Percentiles rank a stretch among this genome's conserved stretches.
phyloP scores from a whole-genome alignment of 2,113 vertebrate genomes.

The Anolis carolinensis region DNA sequence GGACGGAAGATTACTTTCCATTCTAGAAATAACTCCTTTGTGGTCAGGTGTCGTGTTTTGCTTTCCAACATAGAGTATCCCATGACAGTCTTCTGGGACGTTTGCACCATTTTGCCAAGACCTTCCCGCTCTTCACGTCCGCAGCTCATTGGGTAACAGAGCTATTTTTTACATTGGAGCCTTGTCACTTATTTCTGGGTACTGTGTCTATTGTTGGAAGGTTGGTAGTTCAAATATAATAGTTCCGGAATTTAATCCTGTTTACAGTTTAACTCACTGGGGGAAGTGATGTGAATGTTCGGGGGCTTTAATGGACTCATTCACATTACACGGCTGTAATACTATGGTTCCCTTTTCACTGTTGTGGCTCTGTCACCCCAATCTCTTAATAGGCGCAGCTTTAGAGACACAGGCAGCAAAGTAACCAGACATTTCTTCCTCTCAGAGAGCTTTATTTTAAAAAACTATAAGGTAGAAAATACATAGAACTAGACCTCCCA shows the following conservation, averaged over 20 bases:
- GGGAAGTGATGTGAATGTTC: background rate
- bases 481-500: too few relatives aligned
- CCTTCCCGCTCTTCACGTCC: too few relatives aligned
- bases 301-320: too few relatives aligned
- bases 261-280: background rate
- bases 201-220: background rate
- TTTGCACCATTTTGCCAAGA: background rate
- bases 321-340: too few relatives aligned
- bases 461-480: too few relatives aligned
- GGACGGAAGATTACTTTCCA: background rate
- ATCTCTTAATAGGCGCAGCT: too few relatives aligned
- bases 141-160: background rate
- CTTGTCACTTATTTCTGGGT: background rate
- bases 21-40: background rate
- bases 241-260: background rate
- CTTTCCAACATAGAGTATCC: background rate
- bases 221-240: background rate
- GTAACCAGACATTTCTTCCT: too few relatives aligned
- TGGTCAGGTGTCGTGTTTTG: conserved; percentile 8
- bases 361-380: too few relatives aligned
- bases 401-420: too few relatives aligned
- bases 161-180: background rate
- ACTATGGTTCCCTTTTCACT: too few relatives aligned
- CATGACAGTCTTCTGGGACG: background rate
- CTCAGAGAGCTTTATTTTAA: too few relatives aligned